Conservation (phyloP, 2,797 vertebrate genomes). For the Chelidonichthys spinosus region DNA sequence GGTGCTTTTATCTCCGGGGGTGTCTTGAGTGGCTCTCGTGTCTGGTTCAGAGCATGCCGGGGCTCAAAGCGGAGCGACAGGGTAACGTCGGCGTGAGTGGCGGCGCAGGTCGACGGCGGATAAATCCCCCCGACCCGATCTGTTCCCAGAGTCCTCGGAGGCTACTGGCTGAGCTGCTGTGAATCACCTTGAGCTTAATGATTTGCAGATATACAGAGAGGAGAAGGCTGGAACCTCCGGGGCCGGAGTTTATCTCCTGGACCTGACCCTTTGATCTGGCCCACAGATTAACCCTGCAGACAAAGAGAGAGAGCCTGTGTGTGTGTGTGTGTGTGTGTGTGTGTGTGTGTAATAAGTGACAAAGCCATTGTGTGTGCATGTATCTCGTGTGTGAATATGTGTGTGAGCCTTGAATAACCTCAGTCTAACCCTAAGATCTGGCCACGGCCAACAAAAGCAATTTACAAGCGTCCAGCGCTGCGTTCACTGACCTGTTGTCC, state of each 20-base stretch:
- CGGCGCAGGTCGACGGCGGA: conserved; percentile 47
- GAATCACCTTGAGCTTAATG: conserved; percentile 82
- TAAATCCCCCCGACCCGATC: conserved; percentile 63
- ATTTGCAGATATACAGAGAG: conserved; percentile 77
- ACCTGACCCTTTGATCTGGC: conserved; percentile 82
- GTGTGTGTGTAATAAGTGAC: conserved; percentile 29
- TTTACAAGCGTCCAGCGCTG: conserved; percentile 63
- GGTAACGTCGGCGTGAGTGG: conserved; percentile 48
- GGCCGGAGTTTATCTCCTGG: conserved; percentile 80
- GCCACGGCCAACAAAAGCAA: conserved; percentile 70
- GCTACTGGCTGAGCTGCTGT: conserved; percentile 58
- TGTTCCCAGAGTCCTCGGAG: conserved; percentile 58
- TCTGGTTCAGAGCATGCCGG: conserved; percentile 55
- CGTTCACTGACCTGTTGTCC: conserved; percentile 50
- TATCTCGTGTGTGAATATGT: conserved; percentile 46
- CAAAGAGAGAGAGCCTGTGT: conserved; percentile 53
- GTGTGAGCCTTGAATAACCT: conserved; percentile 61
- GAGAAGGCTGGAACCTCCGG: conserved; percentile 62
- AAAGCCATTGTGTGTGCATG: conserved; percentile 37
- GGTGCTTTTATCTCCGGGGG: conserved; percentile 70
- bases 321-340: conserved; percentile 39
- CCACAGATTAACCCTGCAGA: conserved; percentile 78
- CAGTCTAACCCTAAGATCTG: conserved; percentile 61
- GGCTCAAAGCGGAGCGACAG: conserved; percentile 56
- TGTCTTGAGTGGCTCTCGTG: conserved; percentile 66